Percentiles rank a stretch among this genome's conserved stretches.
Evolutionary conservation across 2,113 vertebrate species (phyloP).

Genomic region (Pelusios castaneus): DNA sequence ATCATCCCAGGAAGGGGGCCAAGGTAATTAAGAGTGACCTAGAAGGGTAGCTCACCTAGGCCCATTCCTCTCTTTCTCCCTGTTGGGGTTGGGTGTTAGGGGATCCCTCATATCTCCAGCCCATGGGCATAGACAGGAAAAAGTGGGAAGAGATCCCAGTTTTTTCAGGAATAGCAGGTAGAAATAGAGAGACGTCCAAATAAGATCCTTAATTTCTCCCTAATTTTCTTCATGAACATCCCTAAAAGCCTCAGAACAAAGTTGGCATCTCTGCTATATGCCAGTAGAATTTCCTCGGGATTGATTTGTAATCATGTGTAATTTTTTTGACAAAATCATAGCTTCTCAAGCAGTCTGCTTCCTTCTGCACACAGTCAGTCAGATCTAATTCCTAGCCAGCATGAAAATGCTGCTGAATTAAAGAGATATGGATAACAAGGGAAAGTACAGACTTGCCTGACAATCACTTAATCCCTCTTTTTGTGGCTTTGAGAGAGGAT

Average conservation of each 20-base stretch:
- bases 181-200: background rate
- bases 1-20: background rate
- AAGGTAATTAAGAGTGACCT: background rate
- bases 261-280: background rate
- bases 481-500: background rate
- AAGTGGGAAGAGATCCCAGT: background rate
- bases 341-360: background rate
- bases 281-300: background rate
- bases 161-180: background rate
- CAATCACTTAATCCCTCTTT: background rate
- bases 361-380: background rate
- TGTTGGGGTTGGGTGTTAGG: background rate
- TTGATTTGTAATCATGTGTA: background rate
- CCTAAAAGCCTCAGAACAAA: background rate
- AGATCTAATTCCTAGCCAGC: slow-evolving; percentile 34
- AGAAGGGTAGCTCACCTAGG: background rate
- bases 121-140: background rate
- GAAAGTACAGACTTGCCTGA: background rate
- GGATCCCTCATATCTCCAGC: background rate
- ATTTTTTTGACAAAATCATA: slow-evolving; percentile 26
- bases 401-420: background rate
- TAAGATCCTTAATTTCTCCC: background rate
- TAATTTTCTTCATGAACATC: background rate
- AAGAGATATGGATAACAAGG: background rate
- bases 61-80: background rate